Evolutionary conservation across 2,113 vertebrate genomes (phyloP).

Genomic region (Pholis gunnellus): DNA sequence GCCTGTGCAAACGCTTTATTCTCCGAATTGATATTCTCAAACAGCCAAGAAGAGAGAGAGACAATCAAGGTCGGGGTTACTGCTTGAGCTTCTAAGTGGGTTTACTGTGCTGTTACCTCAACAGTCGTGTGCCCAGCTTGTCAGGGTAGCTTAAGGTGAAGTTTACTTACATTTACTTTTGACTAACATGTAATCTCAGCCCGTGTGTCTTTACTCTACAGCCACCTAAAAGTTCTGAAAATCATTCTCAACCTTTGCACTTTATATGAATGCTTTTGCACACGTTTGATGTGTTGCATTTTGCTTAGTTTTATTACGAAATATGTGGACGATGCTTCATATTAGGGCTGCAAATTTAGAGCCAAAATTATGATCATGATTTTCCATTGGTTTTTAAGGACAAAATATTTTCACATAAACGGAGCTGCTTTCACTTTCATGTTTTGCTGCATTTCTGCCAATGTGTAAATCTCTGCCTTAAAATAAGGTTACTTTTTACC

Average conservation of each 20-base stretch:
- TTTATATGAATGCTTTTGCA: not conserved
- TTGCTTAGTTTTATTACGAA: not conserved
- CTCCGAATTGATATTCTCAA: slow-evolving; percentile 71
- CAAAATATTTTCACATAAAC: not conserved
- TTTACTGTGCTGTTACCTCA: slow-evolving; percentile 34
- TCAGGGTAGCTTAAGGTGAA: slow-evolving; percentile 5
- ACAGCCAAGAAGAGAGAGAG: slow-evolving; percentile 49
- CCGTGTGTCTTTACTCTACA: not conserved
- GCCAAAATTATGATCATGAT: too few species aligned
- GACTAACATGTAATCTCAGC: not conserved
- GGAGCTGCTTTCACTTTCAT: not conserved
- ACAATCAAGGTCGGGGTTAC: slow-evolving; percentile 38
- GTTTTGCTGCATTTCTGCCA: not conserved
- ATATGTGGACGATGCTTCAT: not conserved
- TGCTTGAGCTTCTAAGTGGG: slow-evolving; percentile 27
- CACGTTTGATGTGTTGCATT: slow-evolving; percentile 1
- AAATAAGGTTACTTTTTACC: not conserved
- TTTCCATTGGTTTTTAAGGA: not conserved
- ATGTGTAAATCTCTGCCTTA: not conserved
- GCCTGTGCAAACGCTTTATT: slow-evolving; percentile 72
- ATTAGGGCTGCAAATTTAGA: too few species aligned
- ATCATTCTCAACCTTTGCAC: not conserved
- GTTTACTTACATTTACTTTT: not conserved
- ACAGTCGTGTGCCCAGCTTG: not conserved
- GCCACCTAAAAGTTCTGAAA: not conserved